Conservation (phyloP, 2,797 vertebrate species). For the Ceryle rudis region DNA sequence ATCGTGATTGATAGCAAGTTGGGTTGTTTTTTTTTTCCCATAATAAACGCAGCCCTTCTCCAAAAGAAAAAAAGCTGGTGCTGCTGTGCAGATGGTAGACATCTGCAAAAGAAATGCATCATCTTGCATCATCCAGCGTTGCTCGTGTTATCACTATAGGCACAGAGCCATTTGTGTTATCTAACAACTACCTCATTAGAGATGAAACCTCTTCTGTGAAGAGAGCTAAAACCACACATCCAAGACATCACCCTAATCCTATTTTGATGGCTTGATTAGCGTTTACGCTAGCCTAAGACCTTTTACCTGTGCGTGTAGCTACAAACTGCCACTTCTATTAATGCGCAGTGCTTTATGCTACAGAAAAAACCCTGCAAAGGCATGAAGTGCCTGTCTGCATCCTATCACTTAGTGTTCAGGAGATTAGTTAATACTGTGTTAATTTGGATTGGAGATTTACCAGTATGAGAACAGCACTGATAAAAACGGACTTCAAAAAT, state of each 20-base stretch:
- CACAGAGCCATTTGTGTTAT: neutral
- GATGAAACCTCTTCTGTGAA: neutral
- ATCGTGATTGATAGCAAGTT: neutral
- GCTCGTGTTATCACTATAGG: neutral
- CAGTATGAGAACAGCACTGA: neutral
- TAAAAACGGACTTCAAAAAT: neutral
- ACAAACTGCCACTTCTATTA: neutral
- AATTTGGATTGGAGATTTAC: neutral
- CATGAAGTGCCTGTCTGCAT: neutral
- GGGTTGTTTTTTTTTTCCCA: no score
- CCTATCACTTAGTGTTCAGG: neutral
- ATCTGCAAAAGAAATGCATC: slow-evolving; percentile 1
- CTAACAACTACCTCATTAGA: neutral
- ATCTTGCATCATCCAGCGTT: neutral
- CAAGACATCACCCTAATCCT: neutral
- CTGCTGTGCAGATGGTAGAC: slow-evolving; percentile 11
- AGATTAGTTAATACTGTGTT: rapidly evolving
- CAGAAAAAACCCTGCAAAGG: neutral
- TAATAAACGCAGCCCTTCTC: neutral
- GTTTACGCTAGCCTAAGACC: neutral
- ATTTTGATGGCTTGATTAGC: neutral
- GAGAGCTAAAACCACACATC: neutral
- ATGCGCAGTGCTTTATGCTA: rapidly evolving
- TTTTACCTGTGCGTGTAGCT: neutral
- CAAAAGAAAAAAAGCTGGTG: neutral